Conservation (phyloP, 2,888 invertebrate species). For the Drosophila fungiperda region DNA sequence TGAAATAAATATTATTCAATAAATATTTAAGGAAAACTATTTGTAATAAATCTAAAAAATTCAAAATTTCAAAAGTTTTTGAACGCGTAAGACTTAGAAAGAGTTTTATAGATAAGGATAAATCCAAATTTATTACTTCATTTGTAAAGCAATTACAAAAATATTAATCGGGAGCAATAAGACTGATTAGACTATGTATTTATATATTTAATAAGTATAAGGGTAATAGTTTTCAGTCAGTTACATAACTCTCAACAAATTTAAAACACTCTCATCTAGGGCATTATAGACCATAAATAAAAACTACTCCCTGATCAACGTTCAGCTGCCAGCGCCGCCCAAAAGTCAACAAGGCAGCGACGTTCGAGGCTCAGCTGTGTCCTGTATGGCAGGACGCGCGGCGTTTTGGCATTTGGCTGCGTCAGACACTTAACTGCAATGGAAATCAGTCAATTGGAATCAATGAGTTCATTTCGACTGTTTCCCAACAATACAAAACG, state of each 20-base stretch:
- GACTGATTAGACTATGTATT: neutral
- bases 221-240: too few species aligned
- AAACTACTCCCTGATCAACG: slow-evolving; percentile 23
- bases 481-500: slow-evolving; percentile 80
- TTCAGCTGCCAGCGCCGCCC: slow-evolving; percentile 61
- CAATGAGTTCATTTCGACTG: slow-evolving; percentile 84
- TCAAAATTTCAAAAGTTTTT: too few species aligned
- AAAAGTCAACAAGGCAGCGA: slow-evolving; percentile 72
- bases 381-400: slow-evolving; percentile 45
- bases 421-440: slow-evolving; percentile 84
- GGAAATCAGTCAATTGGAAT: slow-evolving; percentile 85
- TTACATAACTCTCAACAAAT: neutral
- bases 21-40: too few species aligned
- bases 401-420: slow-evolving; percentile 71
- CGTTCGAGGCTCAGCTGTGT: slow-evolving; percentile 37
- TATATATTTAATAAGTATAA: neutral
- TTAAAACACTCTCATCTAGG: neutral
- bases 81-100: too few species aligned
- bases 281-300: neutral
- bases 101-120: too few species aligned
- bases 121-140: neutral
- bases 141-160: too few species aligned
- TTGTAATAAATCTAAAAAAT: too few species aligned
- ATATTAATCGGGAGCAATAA: neutral
- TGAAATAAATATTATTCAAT: too few species aligned